A percentile compares a stretch with the other conserved stretches of the same genome.
Evolutionary conservation across 2,888 invertebrate species (phyloP).

Genomic region (Ennomos fuscantarius): DNA sequence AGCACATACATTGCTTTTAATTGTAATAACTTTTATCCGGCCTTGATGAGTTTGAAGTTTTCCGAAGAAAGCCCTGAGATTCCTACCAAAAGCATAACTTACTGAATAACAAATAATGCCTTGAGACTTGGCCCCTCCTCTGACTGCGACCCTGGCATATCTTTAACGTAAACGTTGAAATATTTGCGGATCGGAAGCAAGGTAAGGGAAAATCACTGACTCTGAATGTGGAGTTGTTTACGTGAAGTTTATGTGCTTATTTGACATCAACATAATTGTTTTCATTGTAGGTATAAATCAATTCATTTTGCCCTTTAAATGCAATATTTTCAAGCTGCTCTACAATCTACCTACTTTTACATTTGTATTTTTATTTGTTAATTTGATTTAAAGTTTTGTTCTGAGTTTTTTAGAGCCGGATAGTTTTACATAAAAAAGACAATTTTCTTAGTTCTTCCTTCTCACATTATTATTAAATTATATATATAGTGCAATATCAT

Average conservation of each 20-base stretch:
- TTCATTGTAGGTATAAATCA: conserved; percentile 20
- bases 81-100: conserved; percentile 1
- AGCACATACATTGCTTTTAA: no score
- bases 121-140: conserved; percentile 11
- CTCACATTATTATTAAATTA: no score
- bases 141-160: conserved; percentile 24
- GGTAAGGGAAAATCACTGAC: conserved; percentile 43
- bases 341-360: no score
- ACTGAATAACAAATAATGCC: conserved; percentile 13
- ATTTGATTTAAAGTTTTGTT: no score
- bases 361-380: no score
- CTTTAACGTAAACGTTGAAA: conserved; percentile 28
- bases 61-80: neutral
- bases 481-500: no score
- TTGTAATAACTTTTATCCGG: neutral
- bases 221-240: conserved; percentile 21
- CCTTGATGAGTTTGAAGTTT: conserved; percentile 4
- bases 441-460: no score
- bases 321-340: neutral
- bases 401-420: no score
- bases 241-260: conserved; percentile 10
- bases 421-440: no score
- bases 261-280: conserved; percentile 17
- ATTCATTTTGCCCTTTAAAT: conserved; percentile 1
- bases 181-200: conserved; percentile 29